Base-by-base conservation (phyloP, 2,113 vertebrate species). In the Cinclus cinclus region DNA sequence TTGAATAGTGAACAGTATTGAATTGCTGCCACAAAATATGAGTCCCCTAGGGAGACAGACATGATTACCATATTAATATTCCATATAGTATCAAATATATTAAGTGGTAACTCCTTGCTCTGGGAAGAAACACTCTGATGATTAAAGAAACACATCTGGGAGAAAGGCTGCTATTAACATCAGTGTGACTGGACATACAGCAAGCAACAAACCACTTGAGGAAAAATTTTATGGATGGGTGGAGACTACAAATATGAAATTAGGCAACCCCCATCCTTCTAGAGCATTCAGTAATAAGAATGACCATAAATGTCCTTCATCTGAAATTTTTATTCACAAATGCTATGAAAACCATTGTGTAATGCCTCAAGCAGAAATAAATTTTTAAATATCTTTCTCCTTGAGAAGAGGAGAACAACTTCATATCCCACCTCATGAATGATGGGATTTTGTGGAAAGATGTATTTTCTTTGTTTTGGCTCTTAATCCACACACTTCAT, bases 1-100 rank as follows among this genome's bases (percentile, higher is more conserved):
- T 69, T 8, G 14, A 75, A 70, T 74, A 77, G 75, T 67, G 76
- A 95, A 68, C 49, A 75, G 49, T 83, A 87, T 69, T 93, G 90
- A 96, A 95, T 75, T 90, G 90, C 77, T 93, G 69, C 85, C 65
- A 82, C 94, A 96, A 92, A 95, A 93, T 87, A 92, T 7, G 13
- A 78, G 60, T 90, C n/a, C 76, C 88, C 80, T 92, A 75, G 89
- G 94, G 95, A 96, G 83, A 88, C 76, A 96, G 88, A 56, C 80
- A 86, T 60, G 92, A 95, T 96, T 96, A 78, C 83, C 84, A 87
- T 94, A 96, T 96, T 95, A 96, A 96, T 94, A 96, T 96, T 94
- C 90, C 58, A 76, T 86, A 86, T 87, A 87, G 68, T 68, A 96
- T 76, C 86, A 95, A 96, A 94, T 89, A 71, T 42, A 75, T 64